These are phyloP conservation scores for Pelobates fuscus DNA, from an alignment of 2,113 vertebrate genomes.

Conservation along the genomic window DNA sequence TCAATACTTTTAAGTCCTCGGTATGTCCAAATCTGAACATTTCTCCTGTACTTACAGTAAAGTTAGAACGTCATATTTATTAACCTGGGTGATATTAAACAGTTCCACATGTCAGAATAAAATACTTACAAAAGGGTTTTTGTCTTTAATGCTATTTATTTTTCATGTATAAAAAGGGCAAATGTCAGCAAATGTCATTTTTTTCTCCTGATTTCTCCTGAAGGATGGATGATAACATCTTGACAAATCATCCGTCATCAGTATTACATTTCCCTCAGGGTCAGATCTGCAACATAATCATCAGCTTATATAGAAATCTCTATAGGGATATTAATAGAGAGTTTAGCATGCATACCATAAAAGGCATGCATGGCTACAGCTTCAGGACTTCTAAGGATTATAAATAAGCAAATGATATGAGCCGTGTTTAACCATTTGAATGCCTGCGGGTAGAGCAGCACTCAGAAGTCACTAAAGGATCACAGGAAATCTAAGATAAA, in stretches of 20 bases:
- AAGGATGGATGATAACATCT: not conserved
- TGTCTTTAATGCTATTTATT: too few species aligned
- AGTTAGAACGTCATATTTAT: too few species aligned
- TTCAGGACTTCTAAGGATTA: not conserved
- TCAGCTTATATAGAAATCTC: not conserved
- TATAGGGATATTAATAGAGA: not conserved
- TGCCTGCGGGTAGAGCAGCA: too few species aligned
- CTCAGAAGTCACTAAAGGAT: too few species aligned
- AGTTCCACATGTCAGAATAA: too few species aligned
- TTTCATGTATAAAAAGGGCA: too few species aligned
- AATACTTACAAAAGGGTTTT: too few species aligned
- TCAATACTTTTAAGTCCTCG: too few species aligned
- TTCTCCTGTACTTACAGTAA: too few species aligned
- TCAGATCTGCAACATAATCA: slow-evolving; percentile 24
- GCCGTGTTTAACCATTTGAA: not conserved
- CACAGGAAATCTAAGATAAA: too few species aligned
- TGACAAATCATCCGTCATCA: slow-evolving; percentile 23
- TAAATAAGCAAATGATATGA: not conserved
- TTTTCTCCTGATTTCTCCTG: not conserved
- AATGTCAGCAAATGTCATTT: slow-evolving; percentile 11
- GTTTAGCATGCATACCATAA: slow-evolving; percentile 10
- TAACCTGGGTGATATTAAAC: too few species aligned
- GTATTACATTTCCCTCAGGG: slow-evolving; percentile 19
- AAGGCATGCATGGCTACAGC: not conserved
- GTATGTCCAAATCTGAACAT: too few species aligned